phyloP scores from a whole-genome alignment of 2,113 vertebrate species.

The Bettongia penicillata region DNA sequence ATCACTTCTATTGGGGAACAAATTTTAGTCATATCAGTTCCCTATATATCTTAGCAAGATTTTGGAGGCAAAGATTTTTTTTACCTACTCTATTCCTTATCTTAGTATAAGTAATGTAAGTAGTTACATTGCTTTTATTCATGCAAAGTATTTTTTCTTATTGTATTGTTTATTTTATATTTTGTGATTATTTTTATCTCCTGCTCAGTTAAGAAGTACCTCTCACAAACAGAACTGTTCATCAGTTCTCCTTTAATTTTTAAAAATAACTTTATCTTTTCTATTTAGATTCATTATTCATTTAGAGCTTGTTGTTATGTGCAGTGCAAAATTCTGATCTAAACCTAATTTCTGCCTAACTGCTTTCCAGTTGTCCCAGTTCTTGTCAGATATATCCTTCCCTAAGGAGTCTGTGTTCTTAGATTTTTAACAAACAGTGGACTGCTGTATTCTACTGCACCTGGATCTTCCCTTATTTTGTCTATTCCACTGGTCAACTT shows the following conservation, averaged over 20 bases:
- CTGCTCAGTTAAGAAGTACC: too few relatives aligned
- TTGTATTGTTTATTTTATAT: background rate
- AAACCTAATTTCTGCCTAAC: background rate
- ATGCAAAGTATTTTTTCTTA: background rate
- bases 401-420: background rate
- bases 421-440: background rate
- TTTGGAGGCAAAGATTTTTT: background rate
- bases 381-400: background rate
- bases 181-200: background rate
- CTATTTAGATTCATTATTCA: background rate
- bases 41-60: background rate
- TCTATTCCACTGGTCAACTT: background rate
- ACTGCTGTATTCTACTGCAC: too few relatives aligned
- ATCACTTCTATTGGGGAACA: background rate
- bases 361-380: background rate
- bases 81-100: too few relatives aligned
- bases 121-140: background rate
- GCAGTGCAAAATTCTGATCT: background rate
- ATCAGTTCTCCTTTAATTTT: background rate
- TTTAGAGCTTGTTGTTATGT: background rate
- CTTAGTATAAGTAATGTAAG: background rate
- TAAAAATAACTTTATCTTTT: background rate
- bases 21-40: background rate
- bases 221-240: too few relatives aligned
- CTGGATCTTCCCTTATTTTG: background rate